Base-by-base conservation (phyloP, 2,113 vertebrate genomes). In the Rhinogobius similis region DNA sequence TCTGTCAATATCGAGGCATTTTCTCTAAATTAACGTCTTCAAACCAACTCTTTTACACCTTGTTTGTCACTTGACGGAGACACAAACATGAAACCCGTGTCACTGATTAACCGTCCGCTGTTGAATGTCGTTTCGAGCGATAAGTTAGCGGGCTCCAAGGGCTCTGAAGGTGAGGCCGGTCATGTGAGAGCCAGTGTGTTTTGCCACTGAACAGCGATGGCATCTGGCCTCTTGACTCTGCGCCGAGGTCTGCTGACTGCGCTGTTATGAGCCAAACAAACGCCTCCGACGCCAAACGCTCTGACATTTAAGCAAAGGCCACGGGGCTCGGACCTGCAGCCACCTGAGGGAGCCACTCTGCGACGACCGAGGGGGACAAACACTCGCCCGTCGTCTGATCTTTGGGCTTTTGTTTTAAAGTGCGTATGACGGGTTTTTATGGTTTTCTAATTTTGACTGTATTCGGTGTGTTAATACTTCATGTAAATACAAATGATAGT, bases 261-360 rank as follows among this genome's bases (percentile, higher is more conserved):
- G 11, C 14, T 80, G 71, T 76, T 87, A 70, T 62, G 65, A 32
- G 23, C 62, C 38, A 75, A 82, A 82, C 79, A 81, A 71, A 12
- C 24, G 21, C 10, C 52, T 55, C 9, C 1, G 4, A 23, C 12
- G 0, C 5, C 26, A 9, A 39, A 73, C 63, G 66, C 32, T 39
- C 21, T 24, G 70, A 20, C 18, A 20, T 67, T 70, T 20, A 59
- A 27, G 44, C 16, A 9, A 27, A 29, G 46, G 29, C 44, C 44
- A 68, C 64, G 43, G 10, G 58, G 70, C 39, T 55, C 65, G 38
- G 26, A 53, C 72, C 39, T 41, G 64, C 43, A 21, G 12, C 0
- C 0, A 14, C 41, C 41, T 14, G 67, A 24, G 56, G 43, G 52
- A 29, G 29, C 5, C n/a, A n/a, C n/a, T n/a, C n/a, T n/a, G n/a